phyloP scores from a whole-genome alignment of 1,140 invertebrate genomes.

The Proales similis region DNA sequence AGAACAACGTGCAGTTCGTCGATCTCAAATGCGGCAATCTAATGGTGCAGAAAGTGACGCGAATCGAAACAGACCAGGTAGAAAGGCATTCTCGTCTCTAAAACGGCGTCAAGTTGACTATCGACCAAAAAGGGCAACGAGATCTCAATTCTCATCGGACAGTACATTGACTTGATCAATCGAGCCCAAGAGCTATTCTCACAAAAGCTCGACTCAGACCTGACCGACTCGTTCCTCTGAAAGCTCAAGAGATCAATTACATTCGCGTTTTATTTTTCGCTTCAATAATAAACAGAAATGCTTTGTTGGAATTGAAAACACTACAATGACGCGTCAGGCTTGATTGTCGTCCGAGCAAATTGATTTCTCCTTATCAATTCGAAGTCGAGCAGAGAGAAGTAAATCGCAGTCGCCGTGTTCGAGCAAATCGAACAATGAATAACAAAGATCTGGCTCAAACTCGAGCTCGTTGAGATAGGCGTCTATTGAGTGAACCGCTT shows the following conservation, averaged over 20 bases:
- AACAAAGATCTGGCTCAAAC: neutral
- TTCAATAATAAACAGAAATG: too few species aligned
- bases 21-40: constrained; percentile 95
- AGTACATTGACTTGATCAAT: constrained; percentile 16
- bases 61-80: constrained; percentile 91
- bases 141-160: neutral
- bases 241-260: too few species aligned
- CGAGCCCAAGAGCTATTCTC: neutral
- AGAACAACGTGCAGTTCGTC: constrained; percentile 82
- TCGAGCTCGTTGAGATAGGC: neutral
- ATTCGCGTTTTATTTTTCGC: too few species aligned
- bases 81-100: too few species aligned
- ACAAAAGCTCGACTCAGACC: neutral
- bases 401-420: neutral
- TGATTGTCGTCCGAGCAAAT: too few species aligned
- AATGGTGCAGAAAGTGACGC: constrained; percentile 85
- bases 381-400: too few species aligned
- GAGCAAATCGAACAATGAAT: constrained; percentile 16
- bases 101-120: too few species aligned
- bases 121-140: neutral
- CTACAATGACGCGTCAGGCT: too few species aligned
- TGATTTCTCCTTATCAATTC: too few species aligned
- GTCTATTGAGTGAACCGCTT: neutral
- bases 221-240: too few species aligned
- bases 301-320: too few species aligned